phyloP scores from a whole-genome alignment of 2,797 vertebrate genomes.

The Pipistrellus kuhlii region DNA sequence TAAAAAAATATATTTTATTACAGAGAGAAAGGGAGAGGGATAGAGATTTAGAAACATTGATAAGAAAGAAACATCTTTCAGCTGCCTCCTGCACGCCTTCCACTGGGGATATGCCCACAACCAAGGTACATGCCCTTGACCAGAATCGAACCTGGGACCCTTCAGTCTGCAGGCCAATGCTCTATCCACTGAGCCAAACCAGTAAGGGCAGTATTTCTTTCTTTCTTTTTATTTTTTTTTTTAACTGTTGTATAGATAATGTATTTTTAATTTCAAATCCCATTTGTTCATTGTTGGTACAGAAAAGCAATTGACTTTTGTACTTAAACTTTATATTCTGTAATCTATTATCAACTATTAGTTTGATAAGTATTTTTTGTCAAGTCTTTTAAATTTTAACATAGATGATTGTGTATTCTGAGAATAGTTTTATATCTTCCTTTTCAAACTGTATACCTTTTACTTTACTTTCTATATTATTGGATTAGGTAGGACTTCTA shows the following conservation, averaged over 20 bases:
- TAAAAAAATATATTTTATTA: no score
- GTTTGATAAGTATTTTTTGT: background rate
- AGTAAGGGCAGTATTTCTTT: background rate
- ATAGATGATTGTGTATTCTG: background rate
- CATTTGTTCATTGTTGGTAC: background rate
- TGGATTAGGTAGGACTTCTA: background rate
- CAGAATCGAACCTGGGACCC: no score
- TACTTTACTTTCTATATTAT: background rate
- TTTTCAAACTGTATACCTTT: background rate
- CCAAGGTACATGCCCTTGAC: no score
- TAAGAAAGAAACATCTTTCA: no score
- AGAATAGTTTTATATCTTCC: background rate
- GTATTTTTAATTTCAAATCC: background rate
- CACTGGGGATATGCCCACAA: no score
- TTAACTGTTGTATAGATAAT: background rate
- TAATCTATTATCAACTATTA: background rate
- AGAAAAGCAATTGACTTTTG: background rate
- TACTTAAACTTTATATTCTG: background rate
- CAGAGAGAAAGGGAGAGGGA: no score
- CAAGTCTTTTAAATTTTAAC: background rate
- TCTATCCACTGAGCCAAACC: no score
- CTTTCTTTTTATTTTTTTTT: background rate
- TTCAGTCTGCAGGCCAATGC: no score
- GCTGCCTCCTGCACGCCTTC: no score
- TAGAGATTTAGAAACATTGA: no score